Conservation (phyloP, 2,888 invertebrate species). For the Rhyacophila evoluta region DNA sequence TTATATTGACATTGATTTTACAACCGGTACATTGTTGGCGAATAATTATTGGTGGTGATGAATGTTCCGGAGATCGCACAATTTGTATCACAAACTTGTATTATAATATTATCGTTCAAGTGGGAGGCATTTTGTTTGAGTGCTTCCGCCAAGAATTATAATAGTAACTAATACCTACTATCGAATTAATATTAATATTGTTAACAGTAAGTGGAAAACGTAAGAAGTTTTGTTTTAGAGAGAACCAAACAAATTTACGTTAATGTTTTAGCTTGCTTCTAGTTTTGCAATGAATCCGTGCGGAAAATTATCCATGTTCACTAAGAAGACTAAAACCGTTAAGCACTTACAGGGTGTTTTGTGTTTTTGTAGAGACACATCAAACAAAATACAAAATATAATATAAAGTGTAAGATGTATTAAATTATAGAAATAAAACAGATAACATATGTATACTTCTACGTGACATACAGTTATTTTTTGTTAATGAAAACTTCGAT, state of each 20-base stretch:
- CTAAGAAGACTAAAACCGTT: neutral
- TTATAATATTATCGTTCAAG: neutral
- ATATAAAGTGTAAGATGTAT: too few species aligned
- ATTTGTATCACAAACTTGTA: neutral
- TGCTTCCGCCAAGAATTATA: neutral
- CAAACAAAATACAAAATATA: too few species aligned
- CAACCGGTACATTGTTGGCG: too few species aligned
- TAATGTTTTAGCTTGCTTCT: neutral
- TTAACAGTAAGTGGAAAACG: neutral
- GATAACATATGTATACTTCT: too few species aligned
- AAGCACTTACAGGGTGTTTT: neutral
- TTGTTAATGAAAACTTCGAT: too few species aligned
- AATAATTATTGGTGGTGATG: too few species aligned
- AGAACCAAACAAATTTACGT: neutral
- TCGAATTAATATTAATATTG: neutral
- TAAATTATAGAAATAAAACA: too few species aligned
- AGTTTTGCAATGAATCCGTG: constrained; percentile 3
- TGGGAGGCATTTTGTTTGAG: neutral
- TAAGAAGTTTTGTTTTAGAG: neutral
- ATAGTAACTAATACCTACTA: neutral
- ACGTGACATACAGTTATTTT: too few species aligned
- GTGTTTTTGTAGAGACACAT: too few species aligned
- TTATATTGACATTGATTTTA: too few species aligned
- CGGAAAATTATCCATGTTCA: neutral
- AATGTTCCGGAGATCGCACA: too few species aligned